Evolutionary conservation across 2,888 invertebrate species (phyloP).

Genomic region (Pteria penguin): DNA sequence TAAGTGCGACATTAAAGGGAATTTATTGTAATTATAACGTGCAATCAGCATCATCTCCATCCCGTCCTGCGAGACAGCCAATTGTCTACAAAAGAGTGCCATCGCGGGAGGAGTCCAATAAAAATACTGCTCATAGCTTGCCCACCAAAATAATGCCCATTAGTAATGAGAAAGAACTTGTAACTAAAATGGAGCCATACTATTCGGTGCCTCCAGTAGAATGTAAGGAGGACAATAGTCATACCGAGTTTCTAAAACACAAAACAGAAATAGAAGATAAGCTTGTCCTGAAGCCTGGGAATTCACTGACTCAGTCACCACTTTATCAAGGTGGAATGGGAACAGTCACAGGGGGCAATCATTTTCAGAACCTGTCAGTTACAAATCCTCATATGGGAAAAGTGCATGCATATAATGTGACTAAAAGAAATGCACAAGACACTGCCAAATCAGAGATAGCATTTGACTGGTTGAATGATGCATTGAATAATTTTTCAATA

Average conservation of each 20-base stretch:
- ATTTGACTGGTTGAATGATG: conserved; percentile 81
- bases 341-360: not conserved
- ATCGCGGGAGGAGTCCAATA: conserved; percentile 39
- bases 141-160: not conserved
- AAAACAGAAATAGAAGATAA: not conserved
- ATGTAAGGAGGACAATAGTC: not conserved
- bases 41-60: conserved; percentile 29
- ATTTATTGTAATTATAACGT: not conserved
- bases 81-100: conserved; percentile 51
- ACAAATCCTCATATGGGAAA: not conserved
- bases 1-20: conserved; percentile 8
- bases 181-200: not conserved
- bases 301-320: not conserved
- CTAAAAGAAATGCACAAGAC: not conserved
- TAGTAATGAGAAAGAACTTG: not conserved
- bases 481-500: conserved; percentile 69
- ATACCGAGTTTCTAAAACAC: not conserved
- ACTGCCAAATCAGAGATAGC: conserved; percentile 73
- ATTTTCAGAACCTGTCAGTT: not conserved
- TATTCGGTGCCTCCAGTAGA: not conserved
- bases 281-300: not conserved
- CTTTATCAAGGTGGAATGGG: not conserved
- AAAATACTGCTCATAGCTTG: not conserved
- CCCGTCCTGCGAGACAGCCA: conserved; percentile 51
- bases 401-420: not conserved